Conservation (phyloP, 2,113 vertebrate species). For the Lonchura striata region DNA sequence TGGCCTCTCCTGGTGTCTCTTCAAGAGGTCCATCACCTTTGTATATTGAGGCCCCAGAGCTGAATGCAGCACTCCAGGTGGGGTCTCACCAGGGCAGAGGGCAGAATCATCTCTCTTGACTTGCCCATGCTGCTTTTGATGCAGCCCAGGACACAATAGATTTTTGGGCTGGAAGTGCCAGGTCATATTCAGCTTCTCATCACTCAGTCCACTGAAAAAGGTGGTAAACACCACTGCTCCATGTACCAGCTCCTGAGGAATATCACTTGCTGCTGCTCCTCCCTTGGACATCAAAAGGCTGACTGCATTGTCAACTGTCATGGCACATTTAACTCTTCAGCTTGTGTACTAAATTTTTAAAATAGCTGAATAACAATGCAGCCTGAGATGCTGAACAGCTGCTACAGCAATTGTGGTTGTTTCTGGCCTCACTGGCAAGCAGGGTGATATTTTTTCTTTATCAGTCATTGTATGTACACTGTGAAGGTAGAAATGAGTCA, state of each 20-base stretch:
- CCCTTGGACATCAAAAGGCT: not conserved
- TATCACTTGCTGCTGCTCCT: not conserved
- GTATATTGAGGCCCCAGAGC: not conserved
- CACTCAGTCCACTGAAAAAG: not conserved
- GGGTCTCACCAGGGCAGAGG: not conserved
- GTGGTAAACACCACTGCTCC: too few species aligned
- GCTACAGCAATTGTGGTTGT: not conserved
- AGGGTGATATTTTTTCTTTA: not conserved
- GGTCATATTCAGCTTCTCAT: not conserved
- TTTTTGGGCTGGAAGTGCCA: not conserved
- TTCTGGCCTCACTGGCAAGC: not conserved
- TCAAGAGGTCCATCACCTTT: not conserved
- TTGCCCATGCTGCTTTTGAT: not conserved
- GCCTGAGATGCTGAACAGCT: not conserved
- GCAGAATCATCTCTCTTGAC: not conserved
- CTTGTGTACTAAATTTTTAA: not conserved
- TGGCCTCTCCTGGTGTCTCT: not conserved
- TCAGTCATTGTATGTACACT: not conserved
- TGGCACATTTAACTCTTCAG: not conserved
- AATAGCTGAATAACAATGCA: not conserved
- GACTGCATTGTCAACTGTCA: not conserved
- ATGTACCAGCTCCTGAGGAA: not conserved
- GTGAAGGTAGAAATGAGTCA: constrained; percentile 29
- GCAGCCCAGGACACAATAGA: not conserved
- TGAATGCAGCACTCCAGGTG: not conserved